phyloP scores from a whole-genome alignment of 2,888 invertebrate species.

The Acronicta aceris region DNA sequence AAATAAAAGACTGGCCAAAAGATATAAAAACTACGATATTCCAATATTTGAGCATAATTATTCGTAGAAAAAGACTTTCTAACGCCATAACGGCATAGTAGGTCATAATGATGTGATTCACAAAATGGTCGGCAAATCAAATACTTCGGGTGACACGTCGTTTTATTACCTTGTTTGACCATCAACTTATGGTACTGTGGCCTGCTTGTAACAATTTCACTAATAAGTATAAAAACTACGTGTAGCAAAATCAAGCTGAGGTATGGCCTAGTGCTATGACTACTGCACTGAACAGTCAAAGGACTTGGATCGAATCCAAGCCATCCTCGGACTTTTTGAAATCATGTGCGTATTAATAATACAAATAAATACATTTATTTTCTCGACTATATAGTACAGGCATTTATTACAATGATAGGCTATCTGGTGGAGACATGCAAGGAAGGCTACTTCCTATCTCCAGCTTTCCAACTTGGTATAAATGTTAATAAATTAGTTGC shows the following conservation, averaged over 20 bases:
- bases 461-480: no score
- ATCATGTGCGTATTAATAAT: no score
- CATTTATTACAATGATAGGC: no score
- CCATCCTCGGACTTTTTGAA: no score
- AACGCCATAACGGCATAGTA: constrained; percentile 14
- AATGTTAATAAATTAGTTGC: no score
- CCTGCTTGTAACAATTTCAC: constrained; percentile 52
- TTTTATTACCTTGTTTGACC: constrained; percentile 29
- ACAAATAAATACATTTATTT: no score
- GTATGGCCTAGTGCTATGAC: no score
- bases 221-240: constrained; percentile 54
- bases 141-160: neutral
- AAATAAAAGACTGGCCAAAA: constrained; percentile 8
- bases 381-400: no score
- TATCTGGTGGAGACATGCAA: no score
- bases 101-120: constrained; percentile 18
- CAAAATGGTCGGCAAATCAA: constrained; percentile 20
- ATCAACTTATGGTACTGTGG: constrained; percentile 32
- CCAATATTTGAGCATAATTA: constrained; percentile 30
- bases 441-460: no score
- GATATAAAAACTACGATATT: constrained; percentile 21
- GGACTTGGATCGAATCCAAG: no score
- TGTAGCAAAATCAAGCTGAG: neutral
- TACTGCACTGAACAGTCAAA: no score
- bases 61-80: constrained; percentile 41